Percentiles rank a stretch among this genome's conserved stretches.
These are phyloP conservation scores for Petromus typicus DNA, from an alignment of 2,113 vertebrate genomes.

Conservation along the genomic window DNA sequence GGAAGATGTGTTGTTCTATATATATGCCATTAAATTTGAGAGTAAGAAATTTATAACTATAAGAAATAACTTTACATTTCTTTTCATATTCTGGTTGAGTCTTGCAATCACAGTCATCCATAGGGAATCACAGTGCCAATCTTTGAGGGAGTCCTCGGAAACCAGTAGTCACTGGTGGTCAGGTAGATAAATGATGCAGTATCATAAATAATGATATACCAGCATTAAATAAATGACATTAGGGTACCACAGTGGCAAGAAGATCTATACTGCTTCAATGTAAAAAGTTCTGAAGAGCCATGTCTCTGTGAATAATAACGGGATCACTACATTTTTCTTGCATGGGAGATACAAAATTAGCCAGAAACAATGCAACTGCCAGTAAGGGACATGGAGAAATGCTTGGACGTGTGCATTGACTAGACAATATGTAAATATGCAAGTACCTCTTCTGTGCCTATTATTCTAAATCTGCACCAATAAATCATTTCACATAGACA, in stretches of 20 bases:
- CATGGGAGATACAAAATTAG: slow-evolving; percentile 18
- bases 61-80: background rate
- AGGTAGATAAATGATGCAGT: background rate
- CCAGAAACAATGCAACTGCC: background rate
- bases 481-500: background rate
- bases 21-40: slow-evolving; percentile 11
- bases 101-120: background rate
- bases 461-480: slow-evolving; percentile 30
- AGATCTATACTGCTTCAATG: slow-evolving; percentile 8
- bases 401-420: background rate
- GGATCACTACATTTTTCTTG: background rate
- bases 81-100: background rate
- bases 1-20: background rate
- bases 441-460: background rate
- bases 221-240: slow-evolving; percentile 29
- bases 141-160: background rate
- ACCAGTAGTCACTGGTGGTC: background rate
- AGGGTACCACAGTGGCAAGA: background rate
- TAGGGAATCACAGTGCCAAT: background rate
- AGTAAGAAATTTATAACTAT: background rate
- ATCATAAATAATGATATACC: background rate
- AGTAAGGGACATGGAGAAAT: slow-evolving; percentile 38
- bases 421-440: background rate
- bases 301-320: slow-evolving; percentile 14
- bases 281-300: slow-evolving; percentile 35